These are phyloP conservation scores for Halictus quadricinctus DNA, from an alignment of 2,888 invertebrate genomes.

Conservation along the genomic window DNA sequence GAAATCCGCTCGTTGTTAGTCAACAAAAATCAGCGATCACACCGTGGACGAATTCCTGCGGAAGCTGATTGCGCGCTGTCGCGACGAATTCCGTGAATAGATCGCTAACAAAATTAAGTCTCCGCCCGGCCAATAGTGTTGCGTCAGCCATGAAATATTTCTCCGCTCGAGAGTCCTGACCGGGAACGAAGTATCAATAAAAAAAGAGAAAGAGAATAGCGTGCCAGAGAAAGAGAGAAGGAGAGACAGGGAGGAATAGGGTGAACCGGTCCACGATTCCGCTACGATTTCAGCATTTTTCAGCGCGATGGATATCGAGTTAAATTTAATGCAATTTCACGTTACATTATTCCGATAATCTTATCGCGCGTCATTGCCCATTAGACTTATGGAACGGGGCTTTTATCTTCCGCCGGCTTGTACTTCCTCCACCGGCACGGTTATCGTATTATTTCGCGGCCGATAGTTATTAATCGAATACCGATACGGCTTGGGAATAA, in stretches of 20 bases:
- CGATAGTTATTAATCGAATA: constrained; percentile 65
- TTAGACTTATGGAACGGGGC: constrained; percentile 63
- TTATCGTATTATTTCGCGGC: constrained; percentile 60
- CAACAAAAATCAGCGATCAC: constrained; percentile 49
- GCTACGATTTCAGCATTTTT: constrained; percentile 65
- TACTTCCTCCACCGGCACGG: constrained; percentile 43
- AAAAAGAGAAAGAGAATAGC: not conserved
- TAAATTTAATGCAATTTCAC: constrained; percentile 69
- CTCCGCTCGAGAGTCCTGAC: constrained; percentile 34
- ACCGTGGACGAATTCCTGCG: constrained; percentile 34
- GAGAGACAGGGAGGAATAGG: not conserved
- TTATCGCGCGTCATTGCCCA: constrained; percentile 68
- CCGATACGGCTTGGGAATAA: constrained; percentile 50
- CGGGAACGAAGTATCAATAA: not conserved
- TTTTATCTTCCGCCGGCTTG: constrained; percentile 60
- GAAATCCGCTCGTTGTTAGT: constrained; percentile 35
- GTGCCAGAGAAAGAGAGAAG: not conserved
- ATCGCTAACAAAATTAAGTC: constrained; percentile 67
- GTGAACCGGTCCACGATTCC: constrained; percentile 45
- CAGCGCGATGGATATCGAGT: constrained; percentile 64
- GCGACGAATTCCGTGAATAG: constrained; percentile 53
- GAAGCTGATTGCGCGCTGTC: constrained; percentile 42
- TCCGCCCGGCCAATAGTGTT: constrained; percentile 55
- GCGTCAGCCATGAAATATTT: constrained; percentile 65
- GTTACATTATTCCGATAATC: constrained; percentile 70